These are phyloP conservation scores for Prunella fulvescens DNA, from an alignment of 2,113 vertebrate genomes.

Conservation along the genomic window DNA sequence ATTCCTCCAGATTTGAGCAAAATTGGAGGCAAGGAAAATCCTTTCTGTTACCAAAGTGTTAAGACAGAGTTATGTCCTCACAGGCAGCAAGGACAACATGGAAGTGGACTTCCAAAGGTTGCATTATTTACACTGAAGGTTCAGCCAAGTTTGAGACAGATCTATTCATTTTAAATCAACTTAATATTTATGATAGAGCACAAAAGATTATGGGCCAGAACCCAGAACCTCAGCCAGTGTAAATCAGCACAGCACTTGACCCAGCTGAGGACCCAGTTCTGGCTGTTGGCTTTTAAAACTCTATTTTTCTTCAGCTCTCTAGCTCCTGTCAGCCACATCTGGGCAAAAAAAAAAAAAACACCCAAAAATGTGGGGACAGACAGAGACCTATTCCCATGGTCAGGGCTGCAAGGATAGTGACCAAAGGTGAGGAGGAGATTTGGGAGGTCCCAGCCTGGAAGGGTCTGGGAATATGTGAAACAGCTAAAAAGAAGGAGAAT, in stretches of 20 bases:
- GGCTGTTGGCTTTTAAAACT: neutral
- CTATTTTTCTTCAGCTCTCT: neutral
- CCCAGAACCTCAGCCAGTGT: neutral
- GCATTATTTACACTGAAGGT: neutral
- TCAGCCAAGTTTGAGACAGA: neutral
- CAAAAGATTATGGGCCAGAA: conserved; percentile 3
- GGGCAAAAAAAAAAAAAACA: neutral
- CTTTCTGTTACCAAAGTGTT: neutral
- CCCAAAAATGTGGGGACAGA: neutral
- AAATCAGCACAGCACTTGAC: neutral
- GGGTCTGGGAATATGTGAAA: neutral
- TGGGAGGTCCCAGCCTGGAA: neutral
- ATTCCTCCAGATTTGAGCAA: neutral
- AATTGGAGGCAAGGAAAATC: neutral
- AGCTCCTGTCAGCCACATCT: neutral
- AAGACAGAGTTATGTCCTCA: neutral
- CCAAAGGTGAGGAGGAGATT: neutral
- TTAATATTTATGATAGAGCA: neutral
- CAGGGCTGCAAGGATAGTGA: neutral
- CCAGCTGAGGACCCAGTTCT: neutral
- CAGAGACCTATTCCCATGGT: neutral
- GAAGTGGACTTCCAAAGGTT: neutral
- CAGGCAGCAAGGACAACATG: neutral
- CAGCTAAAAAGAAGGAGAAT: neutral
- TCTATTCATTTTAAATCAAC: neutral